A percentile compares a stretch with the other conserved stretches of the same genome.
These are phyloP conservation scores for Falcunculus frontatus DNA, from an alignment of 2,113 vertebrate species.

Conservation along the genomic window DNA sequence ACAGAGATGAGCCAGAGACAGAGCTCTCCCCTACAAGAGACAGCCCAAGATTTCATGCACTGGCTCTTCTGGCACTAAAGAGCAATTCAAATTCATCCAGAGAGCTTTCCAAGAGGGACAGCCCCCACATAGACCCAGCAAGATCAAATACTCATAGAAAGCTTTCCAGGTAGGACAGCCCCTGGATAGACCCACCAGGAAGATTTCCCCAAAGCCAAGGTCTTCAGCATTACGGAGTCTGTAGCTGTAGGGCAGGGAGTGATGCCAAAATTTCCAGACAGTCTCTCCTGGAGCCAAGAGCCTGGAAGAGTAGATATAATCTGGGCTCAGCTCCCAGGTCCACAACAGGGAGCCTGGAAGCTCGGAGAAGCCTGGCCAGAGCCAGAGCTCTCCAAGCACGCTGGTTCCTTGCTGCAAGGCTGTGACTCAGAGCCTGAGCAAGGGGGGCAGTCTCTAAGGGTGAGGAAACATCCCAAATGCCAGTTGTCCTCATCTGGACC, in stretches of 20 bases:
- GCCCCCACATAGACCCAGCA: not conserved
- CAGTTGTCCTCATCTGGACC: not conserved
- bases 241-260: slow-evolving; percentile 5
- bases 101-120: not conserved
- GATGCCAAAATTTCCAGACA: slow-evolving; percentile 56
- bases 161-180: not conserved
- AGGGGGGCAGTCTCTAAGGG: not conserved
- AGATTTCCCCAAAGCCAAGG: slow-evolving; percentile 33
- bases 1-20: not conserved
- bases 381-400: not conserved
- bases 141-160: not conserved
- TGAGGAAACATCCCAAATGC: not conserved
- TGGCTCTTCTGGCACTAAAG: not conserved
- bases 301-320: slow-evolving; percentile 51
- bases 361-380: not conserved
- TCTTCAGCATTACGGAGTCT: slow-evolving; percentile 3
- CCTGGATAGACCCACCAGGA: slow-evolving; percentile 41
- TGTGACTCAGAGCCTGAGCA: not conserved
- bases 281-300: slow-evolving; percentile 48
- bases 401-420: not conserved
- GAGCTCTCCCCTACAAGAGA: fast-evolving
- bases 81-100: not conserved
- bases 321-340: slow-evolving; percentile 58
- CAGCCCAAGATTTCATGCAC: not conserved
- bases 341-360: slow-evolving; percentile 50